Evolutionary conservation across 2,113 vertebrate genomes (phyloP), one percentile per base, ranked within the genome.

Genomic region (Scytalopus superciliaris): DNA sequence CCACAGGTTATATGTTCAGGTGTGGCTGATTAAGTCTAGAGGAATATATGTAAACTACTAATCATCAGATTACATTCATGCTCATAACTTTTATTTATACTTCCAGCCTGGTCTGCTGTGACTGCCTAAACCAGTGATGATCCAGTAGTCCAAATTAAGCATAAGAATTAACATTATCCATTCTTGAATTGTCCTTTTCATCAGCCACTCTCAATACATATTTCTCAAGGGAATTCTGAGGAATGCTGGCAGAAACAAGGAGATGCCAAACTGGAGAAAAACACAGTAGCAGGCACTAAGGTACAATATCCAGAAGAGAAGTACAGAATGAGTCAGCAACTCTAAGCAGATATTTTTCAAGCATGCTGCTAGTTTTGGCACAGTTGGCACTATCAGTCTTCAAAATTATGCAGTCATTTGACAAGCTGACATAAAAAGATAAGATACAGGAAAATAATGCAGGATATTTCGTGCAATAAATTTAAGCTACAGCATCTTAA

Each of bases 391-490:
- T n/a, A 90, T 80, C 45, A 50, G 35, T 86, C 85, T 89, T 93
- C 70, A 84, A 69, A 95, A 76, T 69, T 39, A 76, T 18, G 52
- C 14, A 76, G 39, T 33, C 19, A 25, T 89, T 87, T 53, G 15
- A 84, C 28, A 91, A 66, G 45, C 21, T 91, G 66, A 96, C 81
- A 75, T 66, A 35, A 91, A 84, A 89, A 89, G 84, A 89, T 82
- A 91, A 87, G 67, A 85, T 57, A 87, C 3, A 47, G 55, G 35
- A 94, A 87, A 72, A 62, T 31, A 60, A 83, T 10, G n/a, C 33
- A 84, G 45, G 35, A 67, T 88, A 88, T 74, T 77, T 44, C 30
- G 15, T 23, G 28, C 56, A 83, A 74, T 81, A 84, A 77, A 70
- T 88, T 83, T 74, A 63, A 86, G 56, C 17, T 70, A 52, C 13